These are phyloP conservation scores for Sesia apiformis DNA, from an alignment of 2,888 invertebrate genomes.

Conservation along the genomic window DNA sequence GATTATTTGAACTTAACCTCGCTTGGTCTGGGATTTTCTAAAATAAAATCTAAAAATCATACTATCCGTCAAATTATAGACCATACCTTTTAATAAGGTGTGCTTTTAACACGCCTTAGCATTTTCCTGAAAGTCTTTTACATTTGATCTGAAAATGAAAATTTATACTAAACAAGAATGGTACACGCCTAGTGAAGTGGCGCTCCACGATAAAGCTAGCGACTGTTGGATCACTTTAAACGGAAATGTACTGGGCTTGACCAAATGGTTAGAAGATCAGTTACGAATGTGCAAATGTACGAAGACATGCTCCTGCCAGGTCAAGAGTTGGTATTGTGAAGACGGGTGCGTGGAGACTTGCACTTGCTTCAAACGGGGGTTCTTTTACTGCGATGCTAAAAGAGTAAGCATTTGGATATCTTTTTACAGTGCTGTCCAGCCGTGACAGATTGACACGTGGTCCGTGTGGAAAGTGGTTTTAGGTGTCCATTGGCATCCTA, in stretches of 20 bases:
- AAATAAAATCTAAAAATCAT: background rate
- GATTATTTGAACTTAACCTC: too few species aligned
- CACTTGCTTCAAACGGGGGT: slow-evolving; percentile 48
- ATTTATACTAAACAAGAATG: slow-evolving; percentile 33
- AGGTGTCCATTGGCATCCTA: too few species aligned
- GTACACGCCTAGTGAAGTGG: slow-evolving; percentile 78
- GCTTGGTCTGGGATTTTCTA: background rate
- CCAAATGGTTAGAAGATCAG: slow-evolving; percentile 47
- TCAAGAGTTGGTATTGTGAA: slow-evolving; percentile 49
- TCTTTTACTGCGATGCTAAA: slow-evolving; percentile 46
- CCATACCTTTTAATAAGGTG: too few species aligned
- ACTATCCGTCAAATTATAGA: too few species aligned
- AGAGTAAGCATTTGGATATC: slow-evolving; percentile 22
- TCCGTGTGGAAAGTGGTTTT: too few species aligned
- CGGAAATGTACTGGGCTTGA: slow-evolving; percentile 79
- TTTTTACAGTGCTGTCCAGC: too few species aligned
- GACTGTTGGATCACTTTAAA: slow-evolving; percentile 89
- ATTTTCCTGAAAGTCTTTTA: too few species aligned
- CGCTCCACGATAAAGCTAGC: slow-evolving; percentile 78
- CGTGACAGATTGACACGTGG: too few species aligned
- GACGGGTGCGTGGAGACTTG: slow-evolving; percentile 49
- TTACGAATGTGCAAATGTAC: slow-evolving; percentile 37
- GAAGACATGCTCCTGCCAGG: slow-evolving; percentile 41
- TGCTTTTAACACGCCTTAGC: too few species aligned
- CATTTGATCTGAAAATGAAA: background rate